Conservation (phyloP, 2,888 invertebrate species). For the Tetragonisca angustula region DNA sequence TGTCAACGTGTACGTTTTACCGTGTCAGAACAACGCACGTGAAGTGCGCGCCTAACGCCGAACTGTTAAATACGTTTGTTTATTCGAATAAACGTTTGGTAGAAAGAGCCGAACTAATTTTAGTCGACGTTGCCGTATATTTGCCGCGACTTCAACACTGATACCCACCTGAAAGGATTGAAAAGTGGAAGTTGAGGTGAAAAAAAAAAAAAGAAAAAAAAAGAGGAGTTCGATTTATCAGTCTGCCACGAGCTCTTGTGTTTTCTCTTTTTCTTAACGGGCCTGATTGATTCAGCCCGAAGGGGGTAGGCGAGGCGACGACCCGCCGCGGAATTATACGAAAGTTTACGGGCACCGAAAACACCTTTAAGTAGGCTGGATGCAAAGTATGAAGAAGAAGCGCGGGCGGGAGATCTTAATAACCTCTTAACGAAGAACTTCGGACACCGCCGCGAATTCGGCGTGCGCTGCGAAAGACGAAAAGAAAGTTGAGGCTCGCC, state of each 20-base stretch:
- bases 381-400: slow-evolving; percentile 42
- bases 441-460: neutral
- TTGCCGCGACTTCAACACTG: neutral
- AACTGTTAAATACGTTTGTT: too few species aligned
- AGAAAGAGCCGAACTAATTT: too few species aligned
- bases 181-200: neutral
- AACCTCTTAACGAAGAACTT: slow-evolving; percentile 46
- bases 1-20: too few species aligned
- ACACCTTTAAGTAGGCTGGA: slow-evolving; percentile 39
- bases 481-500: slow-evolving; percentile 7
- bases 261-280: neutral
- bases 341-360: slow-evolving; percentile 27
- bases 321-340: slow-evolving; percentile 30
- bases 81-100: too few species aligned
- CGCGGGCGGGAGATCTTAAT: slow-evolving; percentile 36
- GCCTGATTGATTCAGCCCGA: neutral
- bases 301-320: neutral
- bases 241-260: neutral
- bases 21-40: too few species aligned
- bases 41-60: too few species aligned
- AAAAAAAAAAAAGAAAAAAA: neutral
- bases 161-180: neutral
- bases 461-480: neutral
- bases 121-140: neutral
- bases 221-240: neutral